Evolutionary conservation across 2,113 vertebrate genomes (phyloP).

Genomic region (Serilophus lunatus): DNA sequence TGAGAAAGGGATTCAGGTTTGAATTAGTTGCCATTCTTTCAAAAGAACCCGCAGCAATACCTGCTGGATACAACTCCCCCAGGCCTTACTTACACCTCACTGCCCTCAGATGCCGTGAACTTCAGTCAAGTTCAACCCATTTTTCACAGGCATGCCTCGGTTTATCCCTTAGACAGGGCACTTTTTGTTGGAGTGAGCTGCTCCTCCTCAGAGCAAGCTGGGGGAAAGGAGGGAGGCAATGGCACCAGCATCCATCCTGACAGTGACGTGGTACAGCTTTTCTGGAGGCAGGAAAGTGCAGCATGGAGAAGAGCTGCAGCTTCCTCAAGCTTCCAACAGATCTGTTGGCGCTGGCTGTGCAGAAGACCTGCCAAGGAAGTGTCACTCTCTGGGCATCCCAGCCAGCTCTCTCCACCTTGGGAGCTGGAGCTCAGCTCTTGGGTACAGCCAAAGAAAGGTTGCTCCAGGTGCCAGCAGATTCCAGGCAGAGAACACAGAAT

Average conservation of each 20-base stretch:
- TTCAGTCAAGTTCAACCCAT: not conserved
- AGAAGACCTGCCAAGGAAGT: not conserved
- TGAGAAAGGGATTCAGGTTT: not conserved
- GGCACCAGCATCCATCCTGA: not conserved
- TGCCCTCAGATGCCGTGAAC: not conserved
- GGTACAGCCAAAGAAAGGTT: conserved; percentile 12
- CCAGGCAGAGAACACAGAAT: not conserved
- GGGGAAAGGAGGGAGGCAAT: not conserved
- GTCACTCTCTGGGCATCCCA: not conserved
- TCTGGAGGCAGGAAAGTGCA: not conserved
- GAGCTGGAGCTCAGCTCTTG: not conserved
- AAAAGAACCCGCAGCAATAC: fast-evolving
- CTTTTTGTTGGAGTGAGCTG: not conserved
- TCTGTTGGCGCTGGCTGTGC: not conserved
- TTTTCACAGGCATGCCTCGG: not conserved
- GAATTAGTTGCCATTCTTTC: not conserved
- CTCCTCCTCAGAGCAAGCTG: not conserved
- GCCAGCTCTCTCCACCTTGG: not conserved
- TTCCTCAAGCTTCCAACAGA: not conserved
- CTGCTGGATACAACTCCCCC: fast-evolving
- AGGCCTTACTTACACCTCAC: not conserved
- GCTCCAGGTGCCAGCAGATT: conserved; percentile 11
- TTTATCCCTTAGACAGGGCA: not conserved
- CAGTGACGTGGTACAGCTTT: not conserved
- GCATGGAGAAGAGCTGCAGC: not conserved